phyloP scores from a whole-genome alignment of 2,888 invertebrate genomes.

The Perdita meconis region DNA sequence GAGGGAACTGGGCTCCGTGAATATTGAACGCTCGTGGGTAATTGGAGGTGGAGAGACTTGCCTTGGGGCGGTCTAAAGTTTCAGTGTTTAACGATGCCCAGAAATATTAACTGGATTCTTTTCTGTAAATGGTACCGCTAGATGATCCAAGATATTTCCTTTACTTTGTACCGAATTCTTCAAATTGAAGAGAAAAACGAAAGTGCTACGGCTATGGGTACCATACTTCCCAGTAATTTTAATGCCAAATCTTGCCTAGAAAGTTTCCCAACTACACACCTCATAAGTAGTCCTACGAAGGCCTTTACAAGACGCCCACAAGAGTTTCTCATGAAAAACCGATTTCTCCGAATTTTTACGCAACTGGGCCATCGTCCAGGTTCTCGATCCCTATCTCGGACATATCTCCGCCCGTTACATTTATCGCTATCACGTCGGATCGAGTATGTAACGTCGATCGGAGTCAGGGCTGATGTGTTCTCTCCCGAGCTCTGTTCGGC shows the following conservation, averaged over 20 bases:
- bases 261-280: background rate
- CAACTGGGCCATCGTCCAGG: slow-evolving; percentile 18
- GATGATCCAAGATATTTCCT: no score
- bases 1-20: background rate
- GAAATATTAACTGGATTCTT: background rate
- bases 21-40: background rate
- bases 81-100: background rate
- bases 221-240: no score
- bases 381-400: slow-evolving; percentile 46
- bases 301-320: no score
- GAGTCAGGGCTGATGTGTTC: slow-evolving; percentile 37
- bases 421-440: slow-evolving; percentile 41
- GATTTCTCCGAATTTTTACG: slow-evolving; percentile 45
- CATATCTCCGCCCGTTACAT: slow-evolving; percentile 37
- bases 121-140: no score
- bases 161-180: no score
- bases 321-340: no score
- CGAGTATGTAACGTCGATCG: slow-evolving; percentile 26
- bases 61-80: no score
- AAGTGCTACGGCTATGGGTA: no score
- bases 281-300: background rate
- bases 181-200: no score
- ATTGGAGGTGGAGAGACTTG: background rate
- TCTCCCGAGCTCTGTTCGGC: slow-evolving; percentile 55
- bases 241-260: no score